Evolutionary conservation across 2,113 vertebrate species (phyloP).

Genomic region (Rhegmatorhina hoffmannsi): DNA sequence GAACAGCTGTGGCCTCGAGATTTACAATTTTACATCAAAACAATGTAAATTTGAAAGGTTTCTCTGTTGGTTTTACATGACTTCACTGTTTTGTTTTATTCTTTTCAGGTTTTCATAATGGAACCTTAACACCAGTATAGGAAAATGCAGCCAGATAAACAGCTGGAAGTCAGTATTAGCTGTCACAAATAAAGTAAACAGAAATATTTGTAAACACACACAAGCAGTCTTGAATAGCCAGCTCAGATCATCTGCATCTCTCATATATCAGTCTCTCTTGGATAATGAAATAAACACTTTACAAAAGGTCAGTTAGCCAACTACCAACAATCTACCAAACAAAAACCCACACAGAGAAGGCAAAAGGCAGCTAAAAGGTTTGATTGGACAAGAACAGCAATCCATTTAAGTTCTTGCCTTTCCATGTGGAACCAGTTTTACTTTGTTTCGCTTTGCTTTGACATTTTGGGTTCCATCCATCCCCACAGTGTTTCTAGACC

Average conservation of each 20-base stretch:
- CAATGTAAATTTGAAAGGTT: not conserved
- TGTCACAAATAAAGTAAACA: not conserved
- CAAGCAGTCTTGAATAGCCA: not conserved
- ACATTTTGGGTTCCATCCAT: not conserved
- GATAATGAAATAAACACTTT: not conserved
- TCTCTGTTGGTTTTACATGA: not conserved
- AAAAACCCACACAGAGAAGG: not conserved
- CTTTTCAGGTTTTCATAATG: not conserved
- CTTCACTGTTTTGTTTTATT: not conserved
- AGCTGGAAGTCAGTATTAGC: conserved; percentile 24
- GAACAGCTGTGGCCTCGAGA: not conserved
- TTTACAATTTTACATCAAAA: not conserved
- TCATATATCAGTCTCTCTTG: not conserved
- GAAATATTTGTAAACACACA: conserved; percentile 8
- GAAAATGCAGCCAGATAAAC: not conserved
- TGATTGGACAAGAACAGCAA: not conserved
- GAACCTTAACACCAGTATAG: not conserved
- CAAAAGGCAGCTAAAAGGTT: not conserved
- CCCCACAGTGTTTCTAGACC: not conserved
- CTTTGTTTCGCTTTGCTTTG: not conserved
- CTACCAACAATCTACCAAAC: not conserved
- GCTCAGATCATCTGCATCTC: not conserved
- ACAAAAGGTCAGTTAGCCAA: not conserved
- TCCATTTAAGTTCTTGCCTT: not conserved
- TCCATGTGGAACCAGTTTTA: not conserved